Percentiles rank a stretch among this genome's conserved stretches.
Conservation (phyloP, 2,113 vertebrate genomes). For the Tichodroma muraria region DNA sequence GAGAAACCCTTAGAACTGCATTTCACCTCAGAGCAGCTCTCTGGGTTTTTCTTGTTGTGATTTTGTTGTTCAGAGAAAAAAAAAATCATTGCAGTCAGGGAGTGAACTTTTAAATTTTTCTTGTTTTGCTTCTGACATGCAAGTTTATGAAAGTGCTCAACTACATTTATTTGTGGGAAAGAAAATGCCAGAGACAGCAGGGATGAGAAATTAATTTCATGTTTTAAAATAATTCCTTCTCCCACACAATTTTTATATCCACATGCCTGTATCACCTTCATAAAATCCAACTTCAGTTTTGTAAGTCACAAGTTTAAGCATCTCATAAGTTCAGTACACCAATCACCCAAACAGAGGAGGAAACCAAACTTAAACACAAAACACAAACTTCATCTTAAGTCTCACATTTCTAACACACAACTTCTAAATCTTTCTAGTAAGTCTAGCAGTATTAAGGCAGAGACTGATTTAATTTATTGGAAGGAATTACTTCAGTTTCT, state of each 20-base stretch:
- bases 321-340: background rate
- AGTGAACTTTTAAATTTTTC: background rate
- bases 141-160: background rate
- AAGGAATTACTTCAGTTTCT: constrained; percentile 27
- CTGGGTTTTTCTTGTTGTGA: background rate
- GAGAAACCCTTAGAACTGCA: background rate
- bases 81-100: background rate
- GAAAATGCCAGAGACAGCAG: background rate
- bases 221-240: background rate
- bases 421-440: background rate
- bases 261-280: background rate
- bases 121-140: background rate
- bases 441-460: background rate
- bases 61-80: background rate
- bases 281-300: background rate
- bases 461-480: background rate
- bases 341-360: background rate
- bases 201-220: background rate
- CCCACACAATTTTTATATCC: background rate
- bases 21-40: background rate
- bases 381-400: background rate
- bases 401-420: background rate
- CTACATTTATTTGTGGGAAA: background rate
- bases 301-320: background rate
- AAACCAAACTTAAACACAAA: background rate